A percentile compares a stretch with the other conserved stretches of the same genome.
Evolutionary conservation across 2,797 vertebrate species (phyloP).

Genomic region (Odontamblyopus lacepedii): DNA sequence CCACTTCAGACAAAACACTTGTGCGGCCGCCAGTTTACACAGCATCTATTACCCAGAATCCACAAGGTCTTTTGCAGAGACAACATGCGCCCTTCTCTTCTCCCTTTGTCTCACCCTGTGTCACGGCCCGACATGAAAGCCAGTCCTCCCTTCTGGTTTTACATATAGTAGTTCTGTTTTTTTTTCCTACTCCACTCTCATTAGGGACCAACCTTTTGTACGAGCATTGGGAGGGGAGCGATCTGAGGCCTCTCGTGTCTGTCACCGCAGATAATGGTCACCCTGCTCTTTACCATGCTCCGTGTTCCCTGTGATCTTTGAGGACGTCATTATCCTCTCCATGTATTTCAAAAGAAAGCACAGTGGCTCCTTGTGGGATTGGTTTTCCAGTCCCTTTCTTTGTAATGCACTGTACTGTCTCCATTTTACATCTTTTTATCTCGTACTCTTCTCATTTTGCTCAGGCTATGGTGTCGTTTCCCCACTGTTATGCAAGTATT

Average conservation of each 20-base stretch:
- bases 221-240: constrained; percentile 40
- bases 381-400: not conserved
- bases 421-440: not conserved
- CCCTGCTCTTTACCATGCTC: constrained; percentile 58
- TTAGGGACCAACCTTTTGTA: constrained; percentile 56
- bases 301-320: constrained; percentile 60
- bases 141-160: constrained; percentile 28
- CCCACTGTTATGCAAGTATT: constrained; percentile 8
- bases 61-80: constrained; percentile 18
- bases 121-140: constrained; percentile 34
- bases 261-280: constrained; percentile 57
- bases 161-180: constrained; percentile 23
- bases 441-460: not conserved
- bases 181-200: constrained; percentile 36
- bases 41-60: constrained; percentile 19
- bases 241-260: constrained; percentile 52
- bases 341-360: constrained; percentile 27
- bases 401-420: not conserved
- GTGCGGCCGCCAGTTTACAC: constrained; percentile 25
- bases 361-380: constrained; percentile 1
- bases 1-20: constrained; percentile 25
- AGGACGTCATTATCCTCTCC: constrained; percentile 59
- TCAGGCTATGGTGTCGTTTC: constrained; percentile 17
- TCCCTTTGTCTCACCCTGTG: constrained; percentile 20
- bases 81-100: constrained; percentile 34